These are phyloP conservation scores for Micromesistius poutassou DNA, from an alignment of 2,797 vertebrate species.

Conservation along the genomic window DNA sequence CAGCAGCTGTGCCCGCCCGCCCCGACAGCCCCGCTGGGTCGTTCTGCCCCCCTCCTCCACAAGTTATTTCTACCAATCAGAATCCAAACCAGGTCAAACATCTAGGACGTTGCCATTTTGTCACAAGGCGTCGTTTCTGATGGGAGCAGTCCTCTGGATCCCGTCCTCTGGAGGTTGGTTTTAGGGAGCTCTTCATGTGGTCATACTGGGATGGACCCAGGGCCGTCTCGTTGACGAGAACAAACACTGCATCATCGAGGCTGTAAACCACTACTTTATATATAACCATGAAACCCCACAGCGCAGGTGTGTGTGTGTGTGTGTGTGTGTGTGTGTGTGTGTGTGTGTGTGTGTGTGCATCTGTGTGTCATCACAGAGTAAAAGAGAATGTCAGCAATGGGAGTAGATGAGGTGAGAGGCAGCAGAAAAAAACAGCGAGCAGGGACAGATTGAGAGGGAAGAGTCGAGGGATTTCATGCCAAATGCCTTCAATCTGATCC, in stretches of 20 bases:
- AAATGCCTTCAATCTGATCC: not conserved
- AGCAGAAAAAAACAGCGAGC: not conserved
- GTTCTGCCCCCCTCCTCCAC: slow-evolving; percentile 25
- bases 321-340: not conserved
- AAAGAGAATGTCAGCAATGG: not conserved
- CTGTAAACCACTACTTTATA: not conserved
- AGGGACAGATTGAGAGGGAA: not conserved
- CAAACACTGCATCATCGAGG: not conserved
- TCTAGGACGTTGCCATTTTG: slow-evolving; percentile 17
- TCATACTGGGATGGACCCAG: slow-evolving; percentile 11
- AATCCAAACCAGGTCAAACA: slow-evolving; percentile 43
- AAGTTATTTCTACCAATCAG: not conserved
- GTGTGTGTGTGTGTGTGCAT: slow-evolving; percentile 13
- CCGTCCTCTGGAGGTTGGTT: not conserved
- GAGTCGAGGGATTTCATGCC: not conserved
- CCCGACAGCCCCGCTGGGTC: slow-evolving; percentile 50
- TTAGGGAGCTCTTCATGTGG: not conserved
- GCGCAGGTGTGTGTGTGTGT: slow-evolving; percentile 9
- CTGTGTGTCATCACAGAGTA: not conserved
- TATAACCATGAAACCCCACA: slow-evolving; percentile 4
- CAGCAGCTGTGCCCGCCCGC: slow-evolving; percentile 54
- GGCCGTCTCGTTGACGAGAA: not conserved
- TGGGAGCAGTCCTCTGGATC: not conserved
- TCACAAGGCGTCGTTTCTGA: slow-evolving; percentile 21
- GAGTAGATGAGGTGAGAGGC: not conserved